Base-by-base conservation (phyloP, 1,140 invertebrate species). In the Heliothis virescens region DNA sequence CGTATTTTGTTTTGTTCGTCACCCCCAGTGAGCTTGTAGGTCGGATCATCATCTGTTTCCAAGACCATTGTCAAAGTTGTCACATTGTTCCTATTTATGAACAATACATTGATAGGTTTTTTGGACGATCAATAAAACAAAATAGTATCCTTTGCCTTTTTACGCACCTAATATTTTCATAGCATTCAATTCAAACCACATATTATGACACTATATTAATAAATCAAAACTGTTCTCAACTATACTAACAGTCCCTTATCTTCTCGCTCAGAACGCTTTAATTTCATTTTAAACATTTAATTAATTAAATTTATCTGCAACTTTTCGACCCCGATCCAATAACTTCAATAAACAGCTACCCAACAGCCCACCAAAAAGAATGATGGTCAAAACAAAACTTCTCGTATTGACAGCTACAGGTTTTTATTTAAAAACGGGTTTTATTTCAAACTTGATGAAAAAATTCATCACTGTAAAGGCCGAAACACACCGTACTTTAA, bases 341-440 rank as follows among this genome's bases (percentile, higher is more conserved):
- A 71, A 41, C 29, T 53, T 53, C 67, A 26, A 53, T 71, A 52
- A 29, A 26, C 18, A 52, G 21, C 67, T 18, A 9, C n/a, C 3
- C 21, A 63, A 41, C 62, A 41, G 41, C 18, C 29, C 15, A n/a
- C 67, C 52, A 71, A 71, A 71, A 71, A 71, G 18, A 71, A 50
- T 71, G 21, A 71, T 53, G 48, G n/a, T 48, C 67, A 50, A 53
- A 71, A 71, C 48, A 71, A 53, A 71, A 71, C 12, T 29, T 5
- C 18, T 26, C 7, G 67, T 52, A 71, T 13, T 71, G 67, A 71
- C 48, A 71, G 21, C 48, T 29, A 52, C 67, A 52, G 21, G 67
- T 71, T 71, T 71, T 71, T 71, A 29, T 26, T 29, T 2, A 53
- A 29, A 5, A 71, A 71, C 67, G 13, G 48, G 67, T 71, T 71